Percentiles rank a stretch among this genome's conserved stretches.
phyloP scores from a whole-genome alignment of 1,140 invertebrate genomes.

The Orius insidiosus region DNA sequence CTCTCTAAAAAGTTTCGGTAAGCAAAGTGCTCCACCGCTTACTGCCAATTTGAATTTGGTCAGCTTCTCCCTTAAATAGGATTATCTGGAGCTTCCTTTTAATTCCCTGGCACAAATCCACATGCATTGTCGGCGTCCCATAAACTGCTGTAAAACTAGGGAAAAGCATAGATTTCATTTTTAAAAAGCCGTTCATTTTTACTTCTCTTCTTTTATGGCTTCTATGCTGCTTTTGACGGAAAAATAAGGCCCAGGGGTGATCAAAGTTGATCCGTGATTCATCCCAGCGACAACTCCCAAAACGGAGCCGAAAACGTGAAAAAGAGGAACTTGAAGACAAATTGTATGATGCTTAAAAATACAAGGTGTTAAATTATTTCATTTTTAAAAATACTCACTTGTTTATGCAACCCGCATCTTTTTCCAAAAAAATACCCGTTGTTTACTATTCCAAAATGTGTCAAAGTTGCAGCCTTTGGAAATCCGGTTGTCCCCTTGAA shows the following conservation, averaged over 20 bases:
- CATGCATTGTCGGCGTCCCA: conserved; percentile 94
- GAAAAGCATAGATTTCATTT: no score
- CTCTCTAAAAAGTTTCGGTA: conserved; percentile 48
- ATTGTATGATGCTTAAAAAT: conserved; percentile 23
- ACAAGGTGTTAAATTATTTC: not conserved
- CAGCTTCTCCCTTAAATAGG: conserved; percentile 1
- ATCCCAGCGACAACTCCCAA: conserved; percentile 43
- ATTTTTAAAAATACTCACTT: conserved; percentile 8
- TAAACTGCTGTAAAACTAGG: conserved; percentile 61
- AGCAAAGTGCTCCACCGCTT: conserved; percentile 57
- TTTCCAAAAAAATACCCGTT: conserved; percentile 41
- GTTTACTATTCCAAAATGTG: conserved; percentile 71
- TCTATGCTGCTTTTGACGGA: no score
- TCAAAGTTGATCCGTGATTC: conserved; percentile 45
- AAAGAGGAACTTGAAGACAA: conserved; percentile 74
- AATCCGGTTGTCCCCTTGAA: conserved; percentile 59
- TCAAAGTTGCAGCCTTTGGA: conserved; percentile 73
- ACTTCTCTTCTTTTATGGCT: no score
- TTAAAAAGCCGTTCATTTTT: no score
- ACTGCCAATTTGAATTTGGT: conserved; percentile 35
- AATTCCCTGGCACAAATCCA: conserved; percentile 41
- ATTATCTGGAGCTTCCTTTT: conserved; percentile 2
- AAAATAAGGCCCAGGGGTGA: conserved; percentile 49
- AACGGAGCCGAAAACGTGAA: conserved; percentile 77
- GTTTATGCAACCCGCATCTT: conserved; percentile 15